phyloP scores from a whole-genome alignment of 2,888 invertebrate genomes.

The Notocelia uddmanniana region DNA sequence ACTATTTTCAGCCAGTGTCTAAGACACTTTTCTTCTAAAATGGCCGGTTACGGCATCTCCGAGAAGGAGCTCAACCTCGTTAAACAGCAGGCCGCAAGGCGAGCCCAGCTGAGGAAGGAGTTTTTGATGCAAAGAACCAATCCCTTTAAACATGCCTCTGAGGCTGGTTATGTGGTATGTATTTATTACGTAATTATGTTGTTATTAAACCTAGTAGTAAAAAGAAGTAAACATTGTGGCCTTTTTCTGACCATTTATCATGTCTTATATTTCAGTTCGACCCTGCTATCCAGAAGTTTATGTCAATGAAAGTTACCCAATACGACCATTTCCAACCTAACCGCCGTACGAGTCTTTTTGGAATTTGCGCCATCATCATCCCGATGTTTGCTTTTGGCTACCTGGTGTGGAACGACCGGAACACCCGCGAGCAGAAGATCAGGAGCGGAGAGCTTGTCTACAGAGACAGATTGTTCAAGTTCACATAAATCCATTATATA shows the following conservation, averaged over 20 bases:
- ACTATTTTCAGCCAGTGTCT: conserved; percentile 38
- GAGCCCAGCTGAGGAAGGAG: conserved; percentile 83
- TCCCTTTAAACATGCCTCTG: conserved; percentile 86
- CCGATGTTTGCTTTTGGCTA: conserved; percentile 78
- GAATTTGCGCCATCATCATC: conserved; percentile 71
- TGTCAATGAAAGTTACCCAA: conserved; percentile 86
- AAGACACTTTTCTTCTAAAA: conserved; percentile 52
- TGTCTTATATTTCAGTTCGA: conserved; percentile 87
- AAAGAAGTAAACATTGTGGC: conserved; percentile 14
- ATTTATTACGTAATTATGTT: conserved; percentile 52
- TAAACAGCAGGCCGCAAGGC: conserved; percentile 81
- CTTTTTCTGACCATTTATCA: not conserved
- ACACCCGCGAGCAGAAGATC: conserved; percentile 75
- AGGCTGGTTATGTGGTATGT: conserved; percentile 88
- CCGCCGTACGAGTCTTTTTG: conserved; percentile 73
- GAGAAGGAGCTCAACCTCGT: conserved; percentile 67
- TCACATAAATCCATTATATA: conserved; percentile 83
- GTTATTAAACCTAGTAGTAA: conserved; percentile 27
- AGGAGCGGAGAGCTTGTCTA: conserved; percentile 89
- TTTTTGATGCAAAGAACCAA: conserved; percentile 87
- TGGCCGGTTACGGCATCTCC: conserved; percentile 79
- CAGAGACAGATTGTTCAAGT: conserved; percentile 88
- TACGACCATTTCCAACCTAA: conserved; percentile 88
- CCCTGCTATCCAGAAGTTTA: conserved; percentile 87
- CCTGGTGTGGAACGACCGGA: conserved; percentile 74